Evolutionary conservation across 2,113 vertebrate species (phyloP).

Genomic region (Phyllostomus hastatus): DNA sequence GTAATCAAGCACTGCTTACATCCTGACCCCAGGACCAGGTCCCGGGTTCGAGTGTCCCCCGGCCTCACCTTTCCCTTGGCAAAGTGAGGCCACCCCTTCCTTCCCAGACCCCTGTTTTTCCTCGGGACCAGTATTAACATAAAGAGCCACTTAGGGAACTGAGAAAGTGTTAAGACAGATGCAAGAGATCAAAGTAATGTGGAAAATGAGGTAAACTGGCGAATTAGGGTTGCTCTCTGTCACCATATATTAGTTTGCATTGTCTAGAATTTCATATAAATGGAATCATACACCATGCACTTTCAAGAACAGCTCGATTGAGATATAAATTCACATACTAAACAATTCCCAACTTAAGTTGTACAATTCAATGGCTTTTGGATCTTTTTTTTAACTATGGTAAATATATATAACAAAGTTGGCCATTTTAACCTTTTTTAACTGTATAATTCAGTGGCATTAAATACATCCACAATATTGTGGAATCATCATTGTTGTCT

Average conservation of each 20-base stretch:
- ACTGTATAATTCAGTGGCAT: no score
- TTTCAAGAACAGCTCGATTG: not conserved
- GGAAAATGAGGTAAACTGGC: not conserved
- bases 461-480: no score
- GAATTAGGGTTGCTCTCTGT: not conserved
- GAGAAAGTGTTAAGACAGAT: not conserved
- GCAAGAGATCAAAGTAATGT: not conserved
- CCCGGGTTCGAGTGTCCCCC: not conserved
- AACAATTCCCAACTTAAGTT: not conserved
- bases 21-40: not conserved
- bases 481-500: no score
- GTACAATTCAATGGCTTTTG: no score
- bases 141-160: not conserved
- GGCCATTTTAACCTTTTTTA: not conserved
- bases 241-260: not conserved
- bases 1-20: not conserved
- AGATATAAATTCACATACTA: not conserved
- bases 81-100: not conserved
- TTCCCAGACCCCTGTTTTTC: not conserved
- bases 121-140: not conserved
- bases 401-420: not conserved
- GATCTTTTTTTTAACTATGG: not conserved
- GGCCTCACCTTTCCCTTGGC: not conserved
- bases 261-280: slow-evolving; percentile 18
- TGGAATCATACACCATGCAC: not conserved